phyloP scores from a whole-genome alignment of 2,888 invertebrate genomes.

The Sarcophaga rosellei region DNA sequence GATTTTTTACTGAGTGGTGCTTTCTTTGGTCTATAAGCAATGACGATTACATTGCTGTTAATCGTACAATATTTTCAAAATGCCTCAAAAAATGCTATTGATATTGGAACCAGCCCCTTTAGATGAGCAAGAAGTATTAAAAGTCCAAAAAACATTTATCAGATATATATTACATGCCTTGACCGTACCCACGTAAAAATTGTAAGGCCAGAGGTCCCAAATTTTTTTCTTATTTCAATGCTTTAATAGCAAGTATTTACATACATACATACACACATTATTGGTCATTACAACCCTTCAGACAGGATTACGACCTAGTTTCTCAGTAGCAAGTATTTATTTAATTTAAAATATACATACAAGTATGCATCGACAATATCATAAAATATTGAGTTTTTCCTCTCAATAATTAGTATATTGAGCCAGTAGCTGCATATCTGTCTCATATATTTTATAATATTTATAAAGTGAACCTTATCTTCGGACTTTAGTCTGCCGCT shows the following conservation, averaged over 20 bases:
- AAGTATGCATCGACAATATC: background rate
- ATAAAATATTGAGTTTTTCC: background rate
- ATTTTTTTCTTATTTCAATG: background rate
- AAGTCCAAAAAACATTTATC: background rate
- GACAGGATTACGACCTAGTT: too few relatives aligned
- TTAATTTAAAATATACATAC: too few relatives aligned
- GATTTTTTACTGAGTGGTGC: background rate
- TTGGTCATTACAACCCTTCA: too few relatives aligned
- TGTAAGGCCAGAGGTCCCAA: background rate
- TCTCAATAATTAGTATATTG: conserved; percentile 78
- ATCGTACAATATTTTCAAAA: too few relatives aligned
- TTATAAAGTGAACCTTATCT: conserved; percentile 79
- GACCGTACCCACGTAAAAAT: background rate
- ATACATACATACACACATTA: too few relatives aligned
- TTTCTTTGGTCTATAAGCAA: background rate
- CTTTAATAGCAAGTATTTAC: background rate
- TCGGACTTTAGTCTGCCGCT: conserved; percentile 79
- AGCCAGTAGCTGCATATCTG: conserved; percentile 78
- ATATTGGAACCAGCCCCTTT: background rate
- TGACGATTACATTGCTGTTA: too few relatives aligned
- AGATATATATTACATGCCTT: background rate
- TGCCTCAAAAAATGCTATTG: background rate
- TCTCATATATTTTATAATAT: conserved; percentile 78
- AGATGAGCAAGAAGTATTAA: background rate
- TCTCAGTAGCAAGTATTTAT: too few relatives aligned